Evolutionary conservation across 30 jellyfish, hydroid and myxozoan genomes (phyloP).

Genomic region (Rhopilema esculentum): DNA sequence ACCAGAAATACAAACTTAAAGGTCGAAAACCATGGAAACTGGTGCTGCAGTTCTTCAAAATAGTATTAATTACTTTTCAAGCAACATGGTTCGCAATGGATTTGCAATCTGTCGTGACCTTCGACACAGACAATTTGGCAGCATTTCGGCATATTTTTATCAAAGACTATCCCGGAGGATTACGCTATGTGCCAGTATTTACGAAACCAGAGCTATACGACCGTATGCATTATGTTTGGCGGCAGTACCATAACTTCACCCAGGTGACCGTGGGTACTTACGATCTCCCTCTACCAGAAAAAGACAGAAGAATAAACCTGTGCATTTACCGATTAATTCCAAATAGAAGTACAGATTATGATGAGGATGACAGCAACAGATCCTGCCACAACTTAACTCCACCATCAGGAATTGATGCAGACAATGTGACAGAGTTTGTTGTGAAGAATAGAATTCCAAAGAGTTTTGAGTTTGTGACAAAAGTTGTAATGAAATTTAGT

Average conservation of each 20-base stretch:
- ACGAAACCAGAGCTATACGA: conserved; percentile 69
- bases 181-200: conserved; percentile 63
- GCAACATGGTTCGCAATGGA: conserved; percentile 90
- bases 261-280: conserved; percentile 71
- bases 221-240: conserved; percentile 85
- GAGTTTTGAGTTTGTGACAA: conserved; percentile 56
- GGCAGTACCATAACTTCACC: conserved; percentile 75
- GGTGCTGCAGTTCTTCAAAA: conserved; percentile 78
- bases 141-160: conserved; percentile 87
- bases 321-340: conserved; percentile 24
- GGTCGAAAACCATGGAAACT: conserved; percentile 96
- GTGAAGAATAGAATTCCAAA: conserved; percentile 60
- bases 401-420: conserved; percentile 24
- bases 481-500: conserved; percentile 36
- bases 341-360: conserved; percentile 19
- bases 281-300: conserved; percentile 55
- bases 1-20: conserved; percentile 77
- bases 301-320: conserved; percentile 5
- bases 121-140: conserved; percentile 83
- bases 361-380: conserved; percentile 35
- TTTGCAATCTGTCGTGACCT: conserved; percentile 86
- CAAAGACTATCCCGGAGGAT: conserved; percentile 64
- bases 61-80: conserved; percentile 85
- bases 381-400: conserved; percentile 42
- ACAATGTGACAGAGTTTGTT: conserved; percentile 48